Evolutionary conservation across 1,140 invertebrate genomes (phyloP), one percentile per base, ranked within the genome.

Genomic region (Lepidurus apus): DNA sequence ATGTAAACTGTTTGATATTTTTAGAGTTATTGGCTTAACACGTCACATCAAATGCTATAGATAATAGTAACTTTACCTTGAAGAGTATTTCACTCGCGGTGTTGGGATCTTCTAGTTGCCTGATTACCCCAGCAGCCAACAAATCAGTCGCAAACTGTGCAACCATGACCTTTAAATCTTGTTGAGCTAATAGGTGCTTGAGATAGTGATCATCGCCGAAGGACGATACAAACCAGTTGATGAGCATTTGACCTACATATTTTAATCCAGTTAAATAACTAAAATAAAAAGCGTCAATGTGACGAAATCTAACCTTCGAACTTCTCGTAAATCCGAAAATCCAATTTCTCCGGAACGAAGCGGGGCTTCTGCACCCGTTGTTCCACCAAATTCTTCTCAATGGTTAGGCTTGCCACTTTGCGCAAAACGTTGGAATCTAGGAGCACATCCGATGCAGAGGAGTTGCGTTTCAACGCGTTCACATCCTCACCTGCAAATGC

Each of bases 151-250:
- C 96, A 83, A 95, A 93, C 83, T 95, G 93, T 76, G 90, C 87
- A 24, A 90, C 91, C 78, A 96, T 85, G 74, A 90, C 89, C 82
- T 90, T 91, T 74, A 94, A 85, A 82, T 95, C 93, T 82, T 91
- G 89, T 77, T 89, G 87, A 47, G 88, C 90, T 47, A 93, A 85
- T 75, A 89, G 80, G 47, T 85, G 85, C 80, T 88, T 88, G 24
- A 92, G 84, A 82, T 91, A 89, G 83, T 89, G 90, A 80, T 90
- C 90, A 75, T 94, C 90, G 74, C 88, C 87, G 79, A 93, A 89
- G n/a, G 92, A 90, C 17, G 93, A 93, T 77, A 92, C 87, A 80
- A 96, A 89, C 93, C 94, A 95, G 84, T 95, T 93, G 74, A 95
- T 87, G 81, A 97, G 87, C 91, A 95, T 95, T 86, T 95, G 91